Base-by-base conservation (phyloP, 2,888 invertebrate species). In the Chirona hameri region DNA sequence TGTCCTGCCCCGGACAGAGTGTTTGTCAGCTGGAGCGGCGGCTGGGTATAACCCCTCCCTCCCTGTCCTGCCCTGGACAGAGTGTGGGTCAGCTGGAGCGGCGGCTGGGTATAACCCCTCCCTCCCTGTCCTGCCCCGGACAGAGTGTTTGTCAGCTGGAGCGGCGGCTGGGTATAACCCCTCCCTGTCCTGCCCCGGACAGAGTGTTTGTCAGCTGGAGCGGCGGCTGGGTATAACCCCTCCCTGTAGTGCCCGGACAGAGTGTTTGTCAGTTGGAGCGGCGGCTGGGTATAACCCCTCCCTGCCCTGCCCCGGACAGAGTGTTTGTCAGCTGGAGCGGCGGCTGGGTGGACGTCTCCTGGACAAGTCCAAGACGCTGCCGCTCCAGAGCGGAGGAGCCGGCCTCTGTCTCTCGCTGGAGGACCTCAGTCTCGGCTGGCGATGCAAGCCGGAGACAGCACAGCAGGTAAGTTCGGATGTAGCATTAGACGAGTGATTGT, bases 341-440 rank as follows among this genome's bases (percentile, higher is more conserved):
- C 52, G 52, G 84, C 90, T 95, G 81, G 95, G 97, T 9, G 96
- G 96, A 18, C 92, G 92, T 84, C 90, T 97, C 83, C 90, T 98
- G 86, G 96, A 97, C 88, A 95, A 96, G 87, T 95, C 98, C 7
- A 93, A 95, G 87, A 92, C 93, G 76, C 92, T 98, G 86, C 91
- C 92, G 86, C 95, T 97, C 88, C 94, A 96, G 88, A 95, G 97
- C 88, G 95, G 94, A 86, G 96, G 95, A 69, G 93, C 93, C 82
- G 94, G 95, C 88, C 90, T 99, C 82, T 96, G 95, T 88, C 91
- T 98, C 85, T 93, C 93, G 86, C 90, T 99, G 84, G 95, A 96
- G 86, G 95, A 95, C 85, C 91, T 96, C 24, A 94, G 95, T 57
- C 91, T 92, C 31, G 96, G 96, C 48, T 98, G 97, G 97, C 93